phyloP scores from a whole-genome alignment of 1,140 invertebrate genomes.

The Pseudomyrmex gracilis region DNA sequence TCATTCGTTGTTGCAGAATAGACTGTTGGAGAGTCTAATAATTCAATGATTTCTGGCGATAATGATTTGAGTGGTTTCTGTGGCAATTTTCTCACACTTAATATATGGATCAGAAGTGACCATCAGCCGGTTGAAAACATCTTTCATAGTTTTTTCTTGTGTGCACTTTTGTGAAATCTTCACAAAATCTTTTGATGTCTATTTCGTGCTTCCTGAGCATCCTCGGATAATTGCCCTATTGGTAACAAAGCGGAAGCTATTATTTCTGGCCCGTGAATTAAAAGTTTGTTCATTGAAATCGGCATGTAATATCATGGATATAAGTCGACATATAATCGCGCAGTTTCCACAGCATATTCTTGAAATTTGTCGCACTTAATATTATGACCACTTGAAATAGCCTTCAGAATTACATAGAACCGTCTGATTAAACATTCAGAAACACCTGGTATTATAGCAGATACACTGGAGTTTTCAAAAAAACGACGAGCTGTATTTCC shows the following conservation, averaged over 20 bases:
- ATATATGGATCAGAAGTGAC: constrained; percentile 15
- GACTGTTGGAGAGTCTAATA: neutral
- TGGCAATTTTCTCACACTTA: neutral
- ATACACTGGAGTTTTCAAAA: no score
- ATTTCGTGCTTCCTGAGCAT: constrained; percentile 17
- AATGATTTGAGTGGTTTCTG: neutral
- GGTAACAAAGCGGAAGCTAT: constrained; percentile 31
- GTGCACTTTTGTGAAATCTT: constrained; percentile 31
- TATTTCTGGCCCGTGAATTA: constrained; percentile 38
- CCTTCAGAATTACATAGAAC: neutral
- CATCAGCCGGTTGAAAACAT: constrained; percentile 24
- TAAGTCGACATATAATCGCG: constrained; percentile 20
- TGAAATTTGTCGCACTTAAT: constrained; percentile 19
- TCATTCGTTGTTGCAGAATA: neutral
- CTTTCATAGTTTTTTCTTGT: neutral
- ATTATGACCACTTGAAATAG: neutral
- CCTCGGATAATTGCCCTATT: constrained; percentile 37
- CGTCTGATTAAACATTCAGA: neutral
- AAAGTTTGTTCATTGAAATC: constrained; percentile 40
- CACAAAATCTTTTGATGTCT: constrained; percentile 15
- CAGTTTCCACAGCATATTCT: constrained; percentile 34
- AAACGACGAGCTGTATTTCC: no score
- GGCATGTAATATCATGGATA: constrained; percentile 39
- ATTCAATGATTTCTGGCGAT: neutral
- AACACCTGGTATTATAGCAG: no score